Percentiles rank a stretch among this genome's conserved stretches.
Evolutionary conservation across 2,888 invertebrate genomes (phyloP).

Genomic region (Oscheius onirici): DNA sequence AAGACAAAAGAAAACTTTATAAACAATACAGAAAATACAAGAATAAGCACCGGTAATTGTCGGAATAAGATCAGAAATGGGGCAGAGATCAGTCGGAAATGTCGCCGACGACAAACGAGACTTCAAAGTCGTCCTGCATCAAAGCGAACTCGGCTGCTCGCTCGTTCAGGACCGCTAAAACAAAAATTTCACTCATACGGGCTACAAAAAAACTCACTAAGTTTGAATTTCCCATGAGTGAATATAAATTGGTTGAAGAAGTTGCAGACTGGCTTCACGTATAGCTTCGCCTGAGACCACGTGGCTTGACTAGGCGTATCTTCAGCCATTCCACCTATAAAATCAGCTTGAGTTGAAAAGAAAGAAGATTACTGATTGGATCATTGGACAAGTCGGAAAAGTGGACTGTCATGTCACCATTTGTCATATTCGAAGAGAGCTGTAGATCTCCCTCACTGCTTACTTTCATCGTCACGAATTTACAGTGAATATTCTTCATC

Average conservation of each 20-base stretch:
- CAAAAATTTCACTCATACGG: background rate
- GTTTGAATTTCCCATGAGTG: slow-evolving; percentile 26
- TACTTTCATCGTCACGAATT: slow-evolving; percentile 31
- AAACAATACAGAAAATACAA: too few species aligned
- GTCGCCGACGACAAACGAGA: slow-evolving; percentile 33
- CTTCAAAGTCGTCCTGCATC: slow-evolving; percentile 30
- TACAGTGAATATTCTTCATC: slow-evolving; percentile 28
- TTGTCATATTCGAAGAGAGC: slow-evolving; percentile 20
- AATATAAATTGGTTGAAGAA: slow-evolving; percentile 29
- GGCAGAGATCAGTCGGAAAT: slow-evolving; percentile 13
- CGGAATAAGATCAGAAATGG: background rate
- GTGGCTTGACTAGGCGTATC: background rate
- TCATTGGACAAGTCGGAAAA: slow-evolving; percentile 34
- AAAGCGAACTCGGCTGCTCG: slow-evolving; percentile 26
- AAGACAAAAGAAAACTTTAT: too few species aligned
- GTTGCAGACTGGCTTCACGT: slow-evolving; percentile 26
- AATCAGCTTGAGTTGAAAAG: background rate
- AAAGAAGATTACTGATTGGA: background rate
- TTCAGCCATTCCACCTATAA: background rate
- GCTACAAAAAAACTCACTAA: slow-evolving; percentile 9
- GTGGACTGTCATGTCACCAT: slow-evolving; percentile 24
- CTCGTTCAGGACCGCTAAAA: slow-evolving; percentile 27
- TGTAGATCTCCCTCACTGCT: slow-evolving; percentile 28
- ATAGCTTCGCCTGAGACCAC: slow-evolving; percentile 15
- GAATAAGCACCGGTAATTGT: background rate